A percentile compares a stretch with the other conserved stretches of the same genome.
These are phyloP conservation scores for Euplagia quadripunctaria DNA, from an alignment of 2,888 invertebrate genomes.

Conservation along the genomic window DNA sequence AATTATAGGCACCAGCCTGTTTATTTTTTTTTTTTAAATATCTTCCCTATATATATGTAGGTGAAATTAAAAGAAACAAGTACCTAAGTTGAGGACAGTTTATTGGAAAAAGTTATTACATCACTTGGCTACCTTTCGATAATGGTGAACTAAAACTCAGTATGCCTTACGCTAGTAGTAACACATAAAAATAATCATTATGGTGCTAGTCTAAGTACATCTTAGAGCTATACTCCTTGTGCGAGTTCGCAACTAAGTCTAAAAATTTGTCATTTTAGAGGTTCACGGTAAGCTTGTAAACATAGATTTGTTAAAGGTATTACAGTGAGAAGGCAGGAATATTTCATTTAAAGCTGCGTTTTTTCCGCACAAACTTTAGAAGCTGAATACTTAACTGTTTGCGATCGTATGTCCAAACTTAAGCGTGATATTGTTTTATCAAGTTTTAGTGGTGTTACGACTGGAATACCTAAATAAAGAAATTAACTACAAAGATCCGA, in stretches of 20 bases:
- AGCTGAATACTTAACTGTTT: not conserved
- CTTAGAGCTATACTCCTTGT: not conserved
- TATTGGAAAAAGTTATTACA: not conserved
- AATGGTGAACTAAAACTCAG: not conserved
- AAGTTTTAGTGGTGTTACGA: no score
- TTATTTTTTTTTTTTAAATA: no score
- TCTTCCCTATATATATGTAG: no score
- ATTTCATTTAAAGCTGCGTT: no score
- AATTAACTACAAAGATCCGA: not conserved
- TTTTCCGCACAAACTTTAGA: not conserved
- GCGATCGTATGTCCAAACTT: not conserved
- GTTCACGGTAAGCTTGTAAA: not conserved
- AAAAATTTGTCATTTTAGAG: not conserved
- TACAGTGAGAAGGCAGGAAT: no score
- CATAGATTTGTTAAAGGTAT: not conserved
- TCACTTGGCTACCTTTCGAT: not conserved
- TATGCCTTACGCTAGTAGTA: not conserved
- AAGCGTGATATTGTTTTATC: no score
- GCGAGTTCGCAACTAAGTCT: not conserved
- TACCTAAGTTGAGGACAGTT: not conserved
- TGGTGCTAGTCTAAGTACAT: constrained; percentile 5
- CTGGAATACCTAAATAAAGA: not conserved
- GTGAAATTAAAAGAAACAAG: not conserved
- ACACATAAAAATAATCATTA: not conserved
- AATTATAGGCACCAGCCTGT: no score